Conservation (phyloP, 2,113 vertebrate genomes). For the Ailuropoda melanoleuca region DNA sequence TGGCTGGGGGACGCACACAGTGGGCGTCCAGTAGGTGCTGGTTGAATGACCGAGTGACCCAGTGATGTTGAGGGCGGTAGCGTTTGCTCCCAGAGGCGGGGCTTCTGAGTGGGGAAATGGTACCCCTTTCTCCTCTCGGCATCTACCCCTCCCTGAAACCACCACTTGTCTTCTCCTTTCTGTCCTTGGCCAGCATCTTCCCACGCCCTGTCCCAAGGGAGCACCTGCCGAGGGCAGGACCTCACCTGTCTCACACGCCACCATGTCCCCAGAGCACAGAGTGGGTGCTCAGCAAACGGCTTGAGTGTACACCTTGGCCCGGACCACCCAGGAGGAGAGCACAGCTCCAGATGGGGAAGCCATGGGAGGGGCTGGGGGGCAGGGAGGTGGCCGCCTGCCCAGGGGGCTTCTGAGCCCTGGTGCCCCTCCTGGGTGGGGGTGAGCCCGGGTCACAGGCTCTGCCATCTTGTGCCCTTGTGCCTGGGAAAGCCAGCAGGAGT, state of each 20-base stretch:
- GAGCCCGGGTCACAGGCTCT: neutral
- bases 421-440: too few species aligned
- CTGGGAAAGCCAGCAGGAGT: neutral
- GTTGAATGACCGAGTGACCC: neutral
- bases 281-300: neutral
- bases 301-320: rapidly evolving
- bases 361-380: neutral
- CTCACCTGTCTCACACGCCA: neutral
- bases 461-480: rapidly evolving
- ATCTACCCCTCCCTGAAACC: neutral
- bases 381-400: neutral
- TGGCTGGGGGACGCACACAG: neutral
- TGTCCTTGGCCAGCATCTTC: neutral
- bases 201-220: neutral
- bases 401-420: neutral
- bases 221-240: neutral
- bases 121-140: neutral
- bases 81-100: neutral
- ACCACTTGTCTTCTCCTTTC: neutral
- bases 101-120: neutral
- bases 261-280: neutral
- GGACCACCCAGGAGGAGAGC: neutral
- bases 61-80: rapidly evolving
- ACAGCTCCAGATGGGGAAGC: neutral
- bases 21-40: rapidly evolving